Percentiles rank a stretch among this genome's conserved stretches.
These are phyloP conservation scores for Clarias gariepinus DNA, from an alignment of 2,113 vertebrate species.

Conservation along the genomic window DNA sequence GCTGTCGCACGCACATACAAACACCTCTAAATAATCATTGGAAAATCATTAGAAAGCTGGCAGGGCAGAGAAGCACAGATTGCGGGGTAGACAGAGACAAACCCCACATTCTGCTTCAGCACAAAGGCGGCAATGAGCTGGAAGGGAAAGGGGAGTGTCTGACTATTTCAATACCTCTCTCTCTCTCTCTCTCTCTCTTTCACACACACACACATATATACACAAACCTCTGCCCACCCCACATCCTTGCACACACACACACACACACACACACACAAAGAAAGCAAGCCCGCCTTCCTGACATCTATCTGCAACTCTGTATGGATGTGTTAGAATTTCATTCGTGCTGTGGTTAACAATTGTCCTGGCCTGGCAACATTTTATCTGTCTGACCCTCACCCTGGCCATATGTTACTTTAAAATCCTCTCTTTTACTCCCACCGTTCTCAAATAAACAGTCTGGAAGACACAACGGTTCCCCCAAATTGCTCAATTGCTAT, in stretches of 20 bases:
- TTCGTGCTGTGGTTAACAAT: conserved; percentile 92
- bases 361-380: conserved; percentile 79
- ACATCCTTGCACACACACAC: conserved; percentile 28
- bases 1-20: conserved; percentile 54
- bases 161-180: conserved; percentile 77
- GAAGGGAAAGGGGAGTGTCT: conserved; percentile 76
- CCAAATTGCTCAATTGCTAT: conserved; percentile 25
- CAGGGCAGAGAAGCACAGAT: conserved; percentile 77
- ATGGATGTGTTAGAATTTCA: conserved; percentile 88
- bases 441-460: conserved; percentile 31
- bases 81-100: conserved; percentile 75
- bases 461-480: conserved; percentile 24
- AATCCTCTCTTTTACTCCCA: conserved; percentile 40
- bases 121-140: conserved; percentile 90
- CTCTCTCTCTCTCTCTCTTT: conserved; percentile 64
- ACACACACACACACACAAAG: conserved; percentile 28
- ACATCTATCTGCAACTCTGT: conserved; percentile 71
- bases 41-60: conserved; percentile 91
- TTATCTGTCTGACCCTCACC: conserved; percentile 93
- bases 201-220: conserved; percentile 14
- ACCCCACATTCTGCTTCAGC: conserved; percentile 69
- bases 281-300: conserved; percentile 52
- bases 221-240: conserved; percentile 61
- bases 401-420: conserved; percentile 87
- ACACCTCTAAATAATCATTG: conserved; percentile 82